Conservation (phyloP, 2,888 invertebrate species). For the Cheilosia soror region DNA sequence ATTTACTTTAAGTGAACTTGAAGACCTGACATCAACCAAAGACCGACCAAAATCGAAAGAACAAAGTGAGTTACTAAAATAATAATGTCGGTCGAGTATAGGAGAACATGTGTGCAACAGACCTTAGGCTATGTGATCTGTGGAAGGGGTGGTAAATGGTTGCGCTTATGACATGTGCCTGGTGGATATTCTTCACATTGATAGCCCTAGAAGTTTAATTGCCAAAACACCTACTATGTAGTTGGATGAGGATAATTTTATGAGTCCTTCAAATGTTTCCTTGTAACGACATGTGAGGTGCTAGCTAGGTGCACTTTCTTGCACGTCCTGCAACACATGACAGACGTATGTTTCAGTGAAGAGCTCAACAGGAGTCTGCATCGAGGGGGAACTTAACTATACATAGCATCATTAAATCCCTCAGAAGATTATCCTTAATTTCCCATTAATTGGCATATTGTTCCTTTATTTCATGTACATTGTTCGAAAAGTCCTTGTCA, state of each 20-base stretch:
- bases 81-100: slow-evolving; percentile 45
- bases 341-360: neutral
- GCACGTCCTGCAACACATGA: neutral
- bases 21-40: slow-evolving; percentile 72
- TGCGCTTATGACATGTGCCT: slow-evolving; percentile 46
- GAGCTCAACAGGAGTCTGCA: neutral
- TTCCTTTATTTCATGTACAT: slow-evolving; percentile 60
- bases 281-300: slow-evolving; percentile 7
- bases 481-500: slow-evolving; percentile 60
- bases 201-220: slow-evolving; percentile 35
- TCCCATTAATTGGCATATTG: slow-evolving; percentile 72
- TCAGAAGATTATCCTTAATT: slow-evolving; percentile 66
- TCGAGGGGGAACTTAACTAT: neutral
- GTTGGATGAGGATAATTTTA: slow-evolving; percentile 26
- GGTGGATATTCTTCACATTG: slow-evolving; percentile 17
- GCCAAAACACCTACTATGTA: slow-evolving; percentile 27
- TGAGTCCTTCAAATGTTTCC: slow-evolving; percentile 40
- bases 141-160: neutral
- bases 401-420: slow-evolving; percentile 8
- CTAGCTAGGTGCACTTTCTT: neutral
- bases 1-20: slow-evolving; percentile 72
- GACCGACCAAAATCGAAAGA: slow-evolving; percentile 61
- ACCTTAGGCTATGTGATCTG: slow-evolving; percentile 24
- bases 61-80: slow-evolving; percentile 74
- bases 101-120: slow-evolving; percentile 65